Evolutionary conservation across 2,888 invertebrate genomes (phyloP), one percentile per base, ranked within the genome.

Genomic region (Diploptera punctata): DNA sequence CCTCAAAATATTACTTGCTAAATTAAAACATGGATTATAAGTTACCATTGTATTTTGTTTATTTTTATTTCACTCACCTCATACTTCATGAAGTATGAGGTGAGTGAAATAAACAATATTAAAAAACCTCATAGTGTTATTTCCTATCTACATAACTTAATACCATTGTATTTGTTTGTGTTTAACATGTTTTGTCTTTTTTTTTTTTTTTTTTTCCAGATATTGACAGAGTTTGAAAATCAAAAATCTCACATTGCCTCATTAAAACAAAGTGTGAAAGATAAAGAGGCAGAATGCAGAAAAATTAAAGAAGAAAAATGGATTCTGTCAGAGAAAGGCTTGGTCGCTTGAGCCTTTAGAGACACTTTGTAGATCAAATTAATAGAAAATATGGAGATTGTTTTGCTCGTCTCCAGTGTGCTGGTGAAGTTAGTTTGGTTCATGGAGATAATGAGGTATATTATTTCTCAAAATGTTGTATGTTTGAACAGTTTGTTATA

Each of bases 361-460:
- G 60, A 79, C n/a, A 82, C 0, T 81, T 97, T 3, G 83, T 96
- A 0, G 80, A 83, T 0, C 85, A 87, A 29, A 93, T 98, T 57
- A 92, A 92, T 81, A 77, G 79, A 0, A 91, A 90, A 74, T 98
- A 97, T 79, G 87, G 91, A 0, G 81, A 86, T 10, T 94, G 94
- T 83, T 96, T 97, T 84, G 84, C 86, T 1, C 87, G 87, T 21
- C 88, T 98, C 83, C 90, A 90, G 0, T 97, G 95, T 82, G 92
- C 92, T 0, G 98, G 98, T 0, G 93, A 96, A 84, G 90, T 98
- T 5, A 84, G 84, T 61, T 83, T 93, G 0, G 83, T 87, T 10
- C 83, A 83, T 38, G 86, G 84, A 1, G 86, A 86, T 1, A 85
- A 87, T 62, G 86, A 86, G 69, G 91, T 67, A 52, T 10, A 13